A percentile compares a stretch with the other conserved stretches of the same genome.
These are phyloP conservation scores for Argopecten irradians DNA, from an alignment of 1,140 invertebrate species.

Conservation along the genomic window DNA sequence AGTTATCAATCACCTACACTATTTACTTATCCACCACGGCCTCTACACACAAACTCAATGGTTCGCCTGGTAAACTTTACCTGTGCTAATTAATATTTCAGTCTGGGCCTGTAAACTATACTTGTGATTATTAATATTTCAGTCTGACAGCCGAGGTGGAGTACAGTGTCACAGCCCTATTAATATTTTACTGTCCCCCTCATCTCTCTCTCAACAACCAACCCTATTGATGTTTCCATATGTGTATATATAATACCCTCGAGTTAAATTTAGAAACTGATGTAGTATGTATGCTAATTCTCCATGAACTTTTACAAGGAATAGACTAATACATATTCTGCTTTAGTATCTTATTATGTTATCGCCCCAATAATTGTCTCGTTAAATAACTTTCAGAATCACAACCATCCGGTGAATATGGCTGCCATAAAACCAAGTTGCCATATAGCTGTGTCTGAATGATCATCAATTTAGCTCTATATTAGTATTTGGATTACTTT, in stretches of 20 bases:
- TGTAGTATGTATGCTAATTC: conserved; percentile 8
- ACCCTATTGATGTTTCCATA: neutral
- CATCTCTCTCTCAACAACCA: conserved; percentile 14
- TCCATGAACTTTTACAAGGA: neutral
- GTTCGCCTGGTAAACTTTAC: neutral
- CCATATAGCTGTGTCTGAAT: too few species aligned
- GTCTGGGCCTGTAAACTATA: conserved; percentile 15
- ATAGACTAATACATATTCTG: neutral
- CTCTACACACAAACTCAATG: neutral
- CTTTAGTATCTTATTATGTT: neutral
- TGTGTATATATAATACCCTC: neutral
- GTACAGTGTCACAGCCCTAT: conserved; percentile 15
- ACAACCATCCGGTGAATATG: neutral
- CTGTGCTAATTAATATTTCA: conserved; percentile 23
- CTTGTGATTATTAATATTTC: neutral
- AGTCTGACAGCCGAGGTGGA: neutral
- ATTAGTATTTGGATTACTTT: too few species aligned
- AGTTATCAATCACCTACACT: neutral
- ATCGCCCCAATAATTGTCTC: neutral
- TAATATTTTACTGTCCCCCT: conserved; percentile 6
- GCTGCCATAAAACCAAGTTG: neutral
- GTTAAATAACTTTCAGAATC: neutral
- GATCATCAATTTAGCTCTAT: neutral
- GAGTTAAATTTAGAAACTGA: conserved; percentile 19
- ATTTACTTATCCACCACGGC: neutral